A percentile compares a stretch with the other conserved stretches of the same genome.
These are phyloP conservation scores for Laspeyria flexula DNA, from an alignment of 2,888 invertebrate genomes.

Conservation along the genomic window DNA sequence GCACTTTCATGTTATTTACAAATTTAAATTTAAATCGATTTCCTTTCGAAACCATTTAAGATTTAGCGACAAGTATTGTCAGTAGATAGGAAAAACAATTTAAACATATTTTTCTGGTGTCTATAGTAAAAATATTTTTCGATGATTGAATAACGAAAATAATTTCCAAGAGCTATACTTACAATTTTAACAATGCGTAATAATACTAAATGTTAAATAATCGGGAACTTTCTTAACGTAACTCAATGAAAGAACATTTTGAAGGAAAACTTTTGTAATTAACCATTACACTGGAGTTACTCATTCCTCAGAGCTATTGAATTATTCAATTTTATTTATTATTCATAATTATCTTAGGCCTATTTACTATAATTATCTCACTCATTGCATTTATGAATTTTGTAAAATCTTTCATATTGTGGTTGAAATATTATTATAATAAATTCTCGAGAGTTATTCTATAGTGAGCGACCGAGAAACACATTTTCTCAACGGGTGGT, in stretches of 20 bases:
- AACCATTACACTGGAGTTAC: slow-evolving; percentile 21
- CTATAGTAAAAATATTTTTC: background rate
- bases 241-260: slow-evolving; percentile 12
- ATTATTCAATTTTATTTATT: slow-evolving; percentile 5
- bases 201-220: slow-evolving; percentile 11
- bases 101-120: background rate
- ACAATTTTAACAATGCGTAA: background rate
- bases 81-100: too few relatives aligned
- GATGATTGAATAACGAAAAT: background rate
- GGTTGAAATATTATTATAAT: background rate
- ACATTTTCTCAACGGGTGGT: slow-evolving; percentile 29
- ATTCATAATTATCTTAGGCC: background rate
- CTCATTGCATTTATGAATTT: too few relatives aligned
- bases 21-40: too few relatives aligned
- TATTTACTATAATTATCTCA: slow-evolving; percentile 3
- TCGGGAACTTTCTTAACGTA: slow-evolving; percentile 16
- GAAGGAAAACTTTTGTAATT: slow-evolving; percentile 25
- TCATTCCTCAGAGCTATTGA: slow-evolving; percentile 17
- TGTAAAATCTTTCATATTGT: background rate
- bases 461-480: slow-evolving; percentile 16
- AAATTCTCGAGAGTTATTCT: slow-evolving; percentile 3
- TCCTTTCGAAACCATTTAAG: too few relatives aligned
- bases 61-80: too few relatives aligned
- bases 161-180: background rate
- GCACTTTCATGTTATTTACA: too few relatives aligned